Percentiles rank a stretch among this genome's conserved stretches.
Evolutionary conservation across 1,140 invertebrate species (phyloP).

Genomic region (Listronotus oregonensis): DNA sequence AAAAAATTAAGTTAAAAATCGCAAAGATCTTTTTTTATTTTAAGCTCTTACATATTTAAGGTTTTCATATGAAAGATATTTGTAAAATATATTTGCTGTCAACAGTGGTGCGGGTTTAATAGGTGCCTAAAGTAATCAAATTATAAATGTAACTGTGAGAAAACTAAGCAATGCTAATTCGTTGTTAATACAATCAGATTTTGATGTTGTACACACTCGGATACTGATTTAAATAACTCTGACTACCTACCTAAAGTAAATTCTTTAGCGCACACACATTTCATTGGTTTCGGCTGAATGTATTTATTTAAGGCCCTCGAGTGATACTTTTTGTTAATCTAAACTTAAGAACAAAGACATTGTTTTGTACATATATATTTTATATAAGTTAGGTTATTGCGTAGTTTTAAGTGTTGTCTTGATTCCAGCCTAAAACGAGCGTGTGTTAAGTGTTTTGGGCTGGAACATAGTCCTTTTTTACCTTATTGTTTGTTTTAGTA

Average conservation of each 20-base stretch:
- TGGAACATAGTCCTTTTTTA: conserved; percentile 32
- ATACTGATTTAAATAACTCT: background rate
- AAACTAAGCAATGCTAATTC: conserved; percentile 12
- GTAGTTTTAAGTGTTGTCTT: conserved; percentile 26
- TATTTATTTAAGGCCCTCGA: conserved; percentile 40
- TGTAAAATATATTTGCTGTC: too few relatives aligned
- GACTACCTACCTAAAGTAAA: background rate
- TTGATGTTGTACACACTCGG: background rate
- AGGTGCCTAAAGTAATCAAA: too few relatives aligned
- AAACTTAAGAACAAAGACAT: conserved; percentile 46
- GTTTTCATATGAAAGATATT: too few relatives aligned
- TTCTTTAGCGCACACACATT: too few relatives aligned
- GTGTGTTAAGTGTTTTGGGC: conserved; percentile 35
- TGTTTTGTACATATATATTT: conserved; percentile 48
- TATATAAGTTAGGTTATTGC: conserved; percentile 28
- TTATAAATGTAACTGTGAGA: conserved; percentile 5
- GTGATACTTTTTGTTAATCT: conserved; percentile 45
- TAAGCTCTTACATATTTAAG: too few relatives aligned
- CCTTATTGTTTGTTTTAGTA: conserved; percentile 26
- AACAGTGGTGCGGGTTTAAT: too few relatives aligned
- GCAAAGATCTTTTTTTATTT: too few relatives aligned
- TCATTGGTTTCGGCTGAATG: conserved; percentile 1
- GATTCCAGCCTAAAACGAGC: conserved; percentile 31
- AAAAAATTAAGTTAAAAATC: too few relatives aligned
- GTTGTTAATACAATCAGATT: background rate